Conservation (phyloP, 2,797 vertebrate species). For the Lepus townsendii region DNA sequence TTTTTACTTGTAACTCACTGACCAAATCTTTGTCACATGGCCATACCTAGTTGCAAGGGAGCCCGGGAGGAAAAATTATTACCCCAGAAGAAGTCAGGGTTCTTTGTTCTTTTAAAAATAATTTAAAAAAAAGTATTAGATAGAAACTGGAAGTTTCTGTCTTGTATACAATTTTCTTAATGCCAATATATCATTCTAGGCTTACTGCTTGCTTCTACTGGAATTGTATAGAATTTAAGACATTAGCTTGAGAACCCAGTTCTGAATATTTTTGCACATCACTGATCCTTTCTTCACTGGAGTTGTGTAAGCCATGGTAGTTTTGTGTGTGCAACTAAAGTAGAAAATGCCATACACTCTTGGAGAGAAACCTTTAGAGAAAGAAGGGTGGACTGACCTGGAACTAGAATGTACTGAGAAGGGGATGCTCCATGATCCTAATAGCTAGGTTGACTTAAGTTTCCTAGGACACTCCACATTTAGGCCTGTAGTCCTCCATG, state of each 20-base stretch:
- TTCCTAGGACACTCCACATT: neutral
- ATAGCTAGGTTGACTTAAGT: neutral
- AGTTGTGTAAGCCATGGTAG: neutral
- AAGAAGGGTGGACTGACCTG: neutral
- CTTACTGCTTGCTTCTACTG: neutral
- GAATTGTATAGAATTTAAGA: neutral
- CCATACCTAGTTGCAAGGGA: conserved; percentile 26
- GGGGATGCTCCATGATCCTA: neutral
- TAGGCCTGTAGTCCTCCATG: neutral
- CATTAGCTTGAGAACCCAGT: neutral
- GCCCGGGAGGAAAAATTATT: neutral
- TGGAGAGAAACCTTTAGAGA: neutral
- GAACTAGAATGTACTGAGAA: neutral
- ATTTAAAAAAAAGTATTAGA: neutral
- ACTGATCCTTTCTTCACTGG: neutral
- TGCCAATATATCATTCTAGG: neutral
- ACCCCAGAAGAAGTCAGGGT: neutral
- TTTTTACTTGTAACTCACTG: neutral
- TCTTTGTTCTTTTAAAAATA: neutral
- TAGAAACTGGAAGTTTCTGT: conserved; percentile 8
- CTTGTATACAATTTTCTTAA: neutral
- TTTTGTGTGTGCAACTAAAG: neutral
- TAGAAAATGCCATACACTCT: neutral
- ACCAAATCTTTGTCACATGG: neutral
- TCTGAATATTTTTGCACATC: neutral